Evolutionary conservation across 2,113 vertebrate species (phyloP).

Genomic region (Bostrychus sinensis): DNA sequence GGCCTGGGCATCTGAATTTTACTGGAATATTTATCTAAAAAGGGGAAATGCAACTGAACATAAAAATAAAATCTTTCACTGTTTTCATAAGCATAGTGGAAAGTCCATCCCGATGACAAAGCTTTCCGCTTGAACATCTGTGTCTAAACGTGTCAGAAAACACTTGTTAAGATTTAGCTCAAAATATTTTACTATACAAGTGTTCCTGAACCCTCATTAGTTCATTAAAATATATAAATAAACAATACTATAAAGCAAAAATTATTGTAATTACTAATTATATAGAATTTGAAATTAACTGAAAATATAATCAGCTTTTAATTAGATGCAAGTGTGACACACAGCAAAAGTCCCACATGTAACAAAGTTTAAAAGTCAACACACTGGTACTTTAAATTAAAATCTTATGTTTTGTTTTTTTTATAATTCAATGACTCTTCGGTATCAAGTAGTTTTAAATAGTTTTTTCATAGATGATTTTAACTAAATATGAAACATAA

Average conservation of each 20-base stretch:
- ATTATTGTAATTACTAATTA: no score
- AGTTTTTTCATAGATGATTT: no score
- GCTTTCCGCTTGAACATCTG: slow-evolving; percentile 71
- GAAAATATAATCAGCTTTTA: background rate
- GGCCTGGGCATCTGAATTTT: slow-evolving; percentile 53
- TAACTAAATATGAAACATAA: no score
- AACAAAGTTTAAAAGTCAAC: background rate
- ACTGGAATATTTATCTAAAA: slow-evolving; percentile 78
- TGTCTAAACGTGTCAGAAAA: slow-evolving; percentile 57
- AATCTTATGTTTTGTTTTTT: no score
- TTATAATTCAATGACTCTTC: no score
- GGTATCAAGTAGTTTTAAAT: no score
- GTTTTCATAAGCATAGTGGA: slow-evolving; percentile 64
- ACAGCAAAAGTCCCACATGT: background rate
- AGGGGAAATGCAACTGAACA: slow-evolving; percentile 57
- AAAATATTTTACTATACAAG: no score
- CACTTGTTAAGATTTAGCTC: background rate
- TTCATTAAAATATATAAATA: no score
- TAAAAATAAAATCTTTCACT: slow-evolving; percentile 42
- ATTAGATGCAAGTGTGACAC: background rate
- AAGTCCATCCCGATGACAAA: slow-evolving; percentile 75
- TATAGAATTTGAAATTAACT: no score
- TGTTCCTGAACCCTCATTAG: no score
- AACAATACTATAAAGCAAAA: no score
- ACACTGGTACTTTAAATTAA: background rate